These are phyloP conservation scores for Brachionus koreanus DNA, from an alignment of 1,140 invertebrate genomes.

Conservation along the genomic window DNA sequence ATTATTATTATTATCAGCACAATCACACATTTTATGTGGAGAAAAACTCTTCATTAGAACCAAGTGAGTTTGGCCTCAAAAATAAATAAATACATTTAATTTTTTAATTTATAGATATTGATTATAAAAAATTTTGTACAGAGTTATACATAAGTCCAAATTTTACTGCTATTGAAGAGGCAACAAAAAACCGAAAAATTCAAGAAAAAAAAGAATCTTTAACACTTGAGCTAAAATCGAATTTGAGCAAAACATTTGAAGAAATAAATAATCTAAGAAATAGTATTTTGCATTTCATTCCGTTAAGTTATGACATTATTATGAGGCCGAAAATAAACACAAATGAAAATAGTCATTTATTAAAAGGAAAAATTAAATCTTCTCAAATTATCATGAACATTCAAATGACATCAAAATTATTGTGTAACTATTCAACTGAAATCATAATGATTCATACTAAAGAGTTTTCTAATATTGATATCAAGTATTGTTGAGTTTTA, in stretches of 20 bases:
- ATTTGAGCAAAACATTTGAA: conserved; percentile 2
- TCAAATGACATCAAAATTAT: background rate
- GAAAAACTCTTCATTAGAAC: background rate
- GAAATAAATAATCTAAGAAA: background rate
- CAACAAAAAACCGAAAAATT: background rate
- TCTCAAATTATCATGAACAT: background rate
- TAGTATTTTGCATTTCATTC: background rate
- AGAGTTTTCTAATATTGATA: conserved; percentile 31
- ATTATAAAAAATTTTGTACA: background rate
- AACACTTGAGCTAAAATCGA: background rate
- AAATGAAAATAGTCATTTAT: background rate
- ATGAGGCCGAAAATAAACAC: background rate
- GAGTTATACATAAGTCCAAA: background rate
- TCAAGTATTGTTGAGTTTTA: background rate
- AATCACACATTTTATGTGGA: background rate
- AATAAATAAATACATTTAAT: background rate
- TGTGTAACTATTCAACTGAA: background rate
- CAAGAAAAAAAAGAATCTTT: background rate
- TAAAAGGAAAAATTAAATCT: background rate
- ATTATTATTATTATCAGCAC: conserved; percentile 14
- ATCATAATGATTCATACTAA: background rate
- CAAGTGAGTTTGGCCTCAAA: background rate
- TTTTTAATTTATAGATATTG: background rate
- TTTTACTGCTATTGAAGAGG: background rate
- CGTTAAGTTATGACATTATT: background rate